Evolutionary conservation across 2,113 vertebrate species (phyloP).

Genomic region (Nyctereutes procyonoides): DNA sequence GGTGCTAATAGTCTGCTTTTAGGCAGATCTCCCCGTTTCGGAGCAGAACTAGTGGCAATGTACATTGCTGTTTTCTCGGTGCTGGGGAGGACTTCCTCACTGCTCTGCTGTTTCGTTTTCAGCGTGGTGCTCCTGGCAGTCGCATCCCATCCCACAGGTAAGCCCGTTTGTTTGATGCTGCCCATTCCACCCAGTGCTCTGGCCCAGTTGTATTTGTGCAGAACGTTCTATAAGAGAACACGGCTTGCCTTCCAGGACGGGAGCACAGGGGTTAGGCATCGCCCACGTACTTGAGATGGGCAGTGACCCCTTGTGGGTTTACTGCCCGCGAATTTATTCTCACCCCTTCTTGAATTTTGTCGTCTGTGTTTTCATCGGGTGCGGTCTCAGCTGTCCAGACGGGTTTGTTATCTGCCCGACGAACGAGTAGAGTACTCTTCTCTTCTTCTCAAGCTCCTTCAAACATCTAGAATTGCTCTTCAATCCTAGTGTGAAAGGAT

Average conservation of each 20-base stretch:
- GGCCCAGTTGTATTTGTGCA: not conserved
- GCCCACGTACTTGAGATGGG: not conserved
- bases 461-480: not conserved
- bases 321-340: not conserved
- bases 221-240: not conserved
- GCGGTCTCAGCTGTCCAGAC: not conserved
- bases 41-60: not conserved
- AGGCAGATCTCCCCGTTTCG: not conserved
- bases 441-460: not conserved
- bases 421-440: not conserved
- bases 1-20: not conserved
- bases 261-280: not conserved
- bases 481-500: not conserved
- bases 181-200: not conserved
- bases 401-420: not conserved
- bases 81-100: not conserved
- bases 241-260: not conserved
- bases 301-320: not conserved
- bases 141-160: constrained; percentile 89
- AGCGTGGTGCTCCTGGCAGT: constrained; percentile 85
- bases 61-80: not conserved
- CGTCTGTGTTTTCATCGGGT: not conserved
- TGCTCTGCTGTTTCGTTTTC: constrained; percentile 55
- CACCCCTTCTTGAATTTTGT: not conserved
- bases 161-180: not conserved